Evolutionary conservation across 1,140 invertebrate species (phyloP).

Genomic region (Drosophila lini): DNA sequence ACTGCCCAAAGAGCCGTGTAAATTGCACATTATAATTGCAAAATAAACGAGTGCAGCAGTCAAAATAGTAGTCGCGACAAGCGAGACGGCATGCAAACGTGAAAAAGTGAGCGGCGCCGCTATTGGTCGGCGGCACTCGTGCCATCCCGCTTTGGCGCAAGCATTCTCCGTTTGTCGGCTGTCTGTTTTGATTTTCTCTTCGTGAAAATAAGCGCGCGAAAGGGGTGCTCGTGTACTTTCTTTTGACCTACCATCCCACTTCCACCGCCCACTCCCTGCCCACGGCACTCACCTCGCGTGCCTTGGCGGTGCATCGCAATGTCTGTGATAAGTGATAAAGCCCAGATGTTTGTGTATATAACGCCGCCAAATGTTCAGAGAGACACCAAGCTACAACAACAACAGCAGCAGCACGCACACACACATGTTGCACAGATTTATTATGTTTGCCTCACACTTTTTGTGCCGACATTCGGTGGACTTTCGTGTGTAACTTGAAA

Average conservation of each 20-base stretch:
- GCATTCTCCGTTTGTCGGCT: constrained; percentile 39
- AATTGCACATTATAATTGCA: constrained; percentile 59
- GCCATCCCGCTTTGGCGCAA: constrained; percentile 43
- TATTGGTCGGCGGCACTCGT: constrained; percentile 5
- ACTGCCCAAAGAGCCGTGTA: constrained; percentile 33
- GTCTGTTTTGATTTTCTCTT: constrained; percentile 82
- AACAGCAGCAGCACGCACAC: constrained; percentile 23
- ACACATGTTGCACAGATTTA: constrained; percentile 72
- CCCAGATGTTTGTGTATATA: constrained; percentile 61
- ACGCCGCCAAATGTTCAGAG: constrained; percentile 38
- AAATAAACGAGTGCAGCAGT: constrained; percentile 54
- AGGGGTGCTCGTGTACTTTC: constrained; percentile 81
- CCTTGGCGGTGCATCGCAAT: constrained; percentile 61
- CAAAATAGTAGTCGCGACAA: constrained; percentile 36
- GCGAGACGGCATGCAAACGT: constrained; percentile 31
- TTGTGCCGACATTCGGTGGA: constrained; percentile 28
- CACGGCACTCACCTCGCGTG: not conserved
- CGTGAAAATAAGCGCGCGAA: constrained; percentile 79
- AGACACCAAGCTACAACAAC: constrained; percentile 32
- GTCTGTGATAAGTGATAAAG: constrained; percentile 74
- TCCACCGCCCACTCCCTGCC: constrained; percentile 4
- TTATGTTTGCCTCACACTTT: constrained; percentile 3
- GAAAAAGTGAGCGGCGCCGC: constrained; percentile 49
- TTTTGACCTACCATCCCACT: constrained; percentile 50
- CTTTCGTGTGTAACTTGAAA: constrained; percentile 31